These are phyloP conservation scores for Cataglyphis cursor DNA, from an alignment of 2,888 invertebrate genomes.

Conservation along the genomic window DNA sequence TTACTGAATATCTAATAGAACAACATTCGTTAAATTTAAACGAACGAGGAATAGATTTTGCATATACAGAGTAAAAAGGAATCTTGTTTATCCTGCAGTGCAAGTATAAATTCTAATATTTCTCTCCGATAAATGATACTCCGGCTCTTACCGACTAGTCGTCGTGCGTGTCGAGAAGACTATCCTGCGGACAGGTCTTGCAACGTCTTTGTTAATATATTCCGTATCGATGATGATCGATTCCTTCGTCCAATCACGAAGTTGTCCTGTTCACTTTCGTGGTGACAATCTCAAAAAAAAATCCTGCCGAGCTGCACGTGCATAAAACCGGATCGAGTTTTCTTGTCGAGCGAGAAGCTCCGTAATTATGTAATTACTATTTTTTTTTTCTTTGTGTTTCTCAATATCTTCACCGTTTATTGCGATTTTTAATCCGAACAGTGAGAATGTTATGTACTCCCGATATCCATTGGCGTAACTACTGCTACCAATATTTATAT, in stretches of 20 bases:
- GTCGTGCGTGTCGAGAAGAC: background rate
- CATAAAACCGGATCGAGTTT: conserved; percentile 70
- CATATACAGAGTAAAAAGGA: background rate
- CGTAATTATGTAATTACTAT: conserved; percentile 69
- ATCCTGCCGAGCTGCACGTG: conserved; percentile 55
- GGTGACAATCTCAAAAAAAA: conserved; percentile 67
- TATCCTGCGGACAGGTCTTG: conserved; percentile 18
- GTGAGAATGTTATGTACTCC: conserved; percentile 34
- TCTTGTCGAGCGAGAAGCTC: conserved; percentile 61
- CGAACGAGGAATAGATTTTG: background rate
- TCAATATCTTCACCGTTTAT: conserved; percentile 56
- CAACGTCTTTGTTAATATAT: conserved; percentile 54
- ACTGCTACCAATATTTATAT: background rate
- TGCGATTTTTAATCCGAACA: conserved; percentile 23
- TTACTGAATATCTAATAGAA: background rate
- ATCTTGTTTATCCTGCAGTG: background rate
- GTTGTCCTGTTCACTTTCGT: conserved; percentile 40
- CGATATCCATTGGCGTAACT: conserved; percentile 46
- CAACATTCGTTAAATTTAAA: background rate
- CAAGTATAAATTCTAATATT: background rate
- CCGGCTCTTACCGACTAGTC: background rate
- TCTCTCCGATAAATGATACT: conserved; percentile 16
- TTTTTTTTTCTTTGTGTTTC: conserved; percentile 61
- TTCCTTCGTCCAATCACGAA: conserved; percentile 43
- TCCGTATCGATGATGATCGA: conserved; percentile 53